Evolutionary conservation across 2,113 vertebrate species (phyloP).

Genomic region (Rhinichthys klamathensis): DNA sequence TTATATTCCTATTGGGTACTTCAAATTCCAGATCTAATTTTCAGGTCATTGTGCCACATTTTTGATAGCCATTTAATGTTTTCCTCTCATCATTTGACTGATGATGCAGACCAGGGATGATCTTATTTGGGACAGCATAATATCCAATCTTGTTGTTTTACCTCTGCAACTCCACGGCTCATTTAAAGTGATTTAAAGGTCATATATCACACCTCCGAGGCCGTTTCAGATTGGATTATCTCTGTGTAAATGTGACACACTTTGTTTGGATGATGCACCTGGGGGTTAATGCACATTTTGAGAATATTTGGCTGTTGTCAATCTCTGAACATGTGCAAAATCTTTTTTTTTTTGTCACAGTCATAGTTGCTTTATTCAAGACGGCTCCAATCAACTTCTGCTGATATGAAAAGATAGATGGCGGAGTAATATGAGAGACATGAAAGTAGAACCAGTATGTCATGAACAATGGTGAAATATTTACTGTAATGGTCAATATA

Average conservation of each 20-base stretch:
- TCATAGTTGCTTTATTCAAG: not conserved
- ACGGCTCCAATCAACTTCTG: not conserved
- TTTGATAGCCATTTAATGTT: not conserved
- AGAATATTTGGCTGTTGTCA: not conserved
- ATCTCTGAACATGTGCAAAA: not conserved
- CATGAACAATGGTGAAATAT: too few species aligned
- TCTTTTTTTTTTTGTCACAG: not conserved
- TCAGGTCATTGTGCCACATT: not conserved
- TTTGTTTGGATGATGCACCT: not conserved
- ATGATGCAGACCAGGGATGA: not conserved
- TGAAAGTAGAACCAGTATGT: not conserved
- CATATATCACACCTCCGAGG: not conserved
- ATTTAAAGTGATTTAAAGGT: constrained; percentile 12
- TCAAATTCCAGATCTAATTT: not conserved
- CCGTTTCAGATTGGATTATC: not conserved
- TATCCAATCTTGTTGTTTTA: not conserved
- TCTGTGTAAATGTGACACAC: not conserved
- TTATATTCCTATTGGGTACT: not conserved
- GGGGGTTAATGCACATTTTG: not conserved
- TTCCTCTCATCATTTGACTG: not conserved
- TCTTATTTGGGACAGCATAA: not conserved
- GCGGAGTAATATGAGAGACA: not conserved
- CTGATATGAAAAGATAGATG: not conserved
- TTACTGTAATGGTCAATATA: not conserved
- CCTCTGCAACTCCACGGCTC: not conserved